Percentiles rank a stretch among this genome's conserved stretches.
phyloP scores from a whole-genome alignment of 2,797 vertebrate genomes.

The Selene dorsalis region DNA sequence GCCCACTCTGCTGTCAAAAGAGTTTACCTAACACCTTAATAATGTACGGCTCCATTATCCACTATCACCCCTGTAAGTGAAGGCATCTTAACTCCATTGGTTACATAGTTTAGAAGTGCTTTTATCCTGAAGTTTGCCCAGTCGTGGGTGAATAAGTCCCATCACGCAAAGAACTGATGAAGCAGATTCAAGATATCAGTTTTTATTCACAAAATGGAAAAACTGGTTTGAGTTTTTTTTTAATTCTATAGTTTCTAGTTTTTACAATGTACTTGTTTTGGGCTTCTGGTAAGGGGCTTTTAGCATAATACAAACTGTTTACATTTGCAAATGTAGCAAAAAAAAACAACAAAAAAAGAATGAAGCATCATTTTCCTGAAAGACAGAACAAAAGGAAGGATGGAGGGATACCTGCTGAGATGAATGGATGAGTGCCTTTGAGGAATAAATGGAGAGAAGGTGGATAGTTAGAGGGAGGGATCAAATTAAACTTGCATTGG shows the following conservation, averaged over 20 bases:
- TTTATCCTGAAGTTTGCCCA: slow-evolving; percentile 4
- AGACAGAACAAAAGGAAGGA: slow-evolving; percentile 43
- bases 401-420: slow-evolving; percentile 31
- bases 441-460: slow-evolving; percentile 33
- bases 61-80: slow-evolving; percentile 11
- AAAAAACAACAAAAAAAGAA: slow-evolving; percentile 35
- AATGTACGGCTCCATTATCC: background rate
- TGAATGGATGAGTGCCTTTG: slow-evolving; percentile 51
- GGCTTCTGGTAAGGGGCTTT: slow-evolving; percentile 55
- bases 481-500: slow-evolving; percentile 39
- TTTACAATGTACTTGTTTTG: slow-evolving; percentile 14
- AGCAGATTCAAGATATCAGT: background rate
- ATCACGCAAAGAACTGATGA: slow-evolving; percentile 8
- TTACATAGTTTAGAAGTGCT: background rate
- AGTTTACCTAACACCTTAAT: background rate
- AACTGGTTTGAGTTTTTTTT: slow-evolving; percentile 12
- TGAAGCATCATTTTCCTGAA: slow-evolving; percentile 35
- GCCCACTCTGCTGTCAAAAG: background rate
- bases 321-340: slow-evolving; percentile 76
- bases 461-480: slow-evolving; percentile 35
- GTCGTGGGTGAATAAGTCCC: background rate
- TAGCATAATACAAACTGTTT: slow-evolving; percentile 67
- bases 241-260: background rate
- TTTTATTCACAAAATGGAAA: background rate
- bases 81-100: background rate